phyloP scores from a whole-genome alignment of 2,888 invertebrate species.

The Phytoseiulus persimilis region DNA sequence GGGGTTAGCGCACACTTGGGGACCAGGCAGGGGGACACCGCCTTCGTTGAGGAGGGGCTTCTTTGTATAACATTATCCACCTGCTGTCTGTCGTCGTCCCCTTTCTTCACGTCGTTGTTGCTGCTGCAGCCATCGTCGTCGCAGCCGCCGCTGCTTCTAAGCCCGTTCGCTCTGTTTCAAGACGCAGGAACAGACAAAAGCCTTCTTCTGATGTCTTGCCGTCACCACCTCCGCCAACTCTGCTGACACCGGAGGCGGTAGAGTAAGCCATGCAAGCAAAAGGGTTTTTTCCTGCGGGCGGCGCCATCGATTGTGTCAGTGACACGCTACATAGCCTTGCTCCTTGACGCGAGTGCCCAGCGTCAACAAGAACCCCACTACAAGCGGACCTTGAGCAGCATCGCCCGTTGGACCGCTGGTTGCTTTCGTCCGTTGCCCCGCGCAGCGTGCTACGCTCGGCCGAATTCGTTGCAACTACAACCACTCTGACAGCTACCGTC shows the following conservation, averaged over 20 bases:
- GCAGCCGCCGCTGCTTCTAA: neutral
- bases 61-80: conserved; percentile 38
- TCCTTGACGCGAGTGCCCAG: neutral
- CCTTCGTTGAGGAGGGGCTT: conserved; percentile 38
- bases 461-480: neutral
- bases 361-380: neutral
- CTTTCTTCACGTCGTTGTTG: conserved; percentile 6
- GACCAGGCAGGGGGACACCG: conserved; percentile 21
- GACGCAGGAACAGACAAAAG: neutral
- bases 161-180: neutral
- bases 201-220: neutral
- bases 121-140: neutral
- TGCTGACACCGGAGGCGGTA: neutral
- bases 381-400: neutral
- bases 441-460: neutral
- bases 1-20: neutral
- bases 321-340: neutral
- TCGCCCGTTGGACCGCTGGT: neutral
- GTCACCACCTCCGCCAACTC: neutral
- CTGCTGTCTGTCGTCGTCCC: conserved; percentile 32
- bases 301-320: neutral
- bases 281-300: neutral
- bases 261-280: neutral
- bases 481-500: neutral
- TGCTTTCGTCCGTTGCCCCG: neutral